Percentiles rank a stretch among this genome's conserved stretches.
These are phyloP conservation scores for Triplophysa dalaica DNA, from an alignment of 2,113 vertebrate genomes.

Conservation along the genomic window DNA sequence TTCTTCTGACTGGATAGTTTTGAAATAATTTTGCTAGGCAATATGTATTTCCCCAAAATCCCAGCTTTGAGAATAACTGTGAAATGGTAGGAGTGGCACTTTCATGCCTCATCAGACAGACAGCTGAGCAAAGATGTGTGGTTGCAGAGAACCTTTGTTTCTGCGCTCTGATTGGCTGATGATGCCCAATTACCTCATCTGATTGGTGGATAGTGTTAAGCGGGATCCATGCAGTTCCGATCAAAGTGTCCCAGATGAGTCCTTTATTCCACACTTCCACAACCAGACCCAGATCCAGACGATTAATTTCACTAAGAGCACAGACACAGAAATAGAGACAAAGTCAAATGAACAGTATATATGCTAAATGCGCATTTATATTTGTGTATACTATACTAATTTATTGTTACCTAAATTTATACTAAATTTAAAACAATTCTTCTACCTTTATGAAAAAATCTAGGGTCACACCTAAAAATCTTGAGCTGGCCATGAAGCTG, in stretches of 20 bases:
- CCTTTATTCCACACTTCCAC: slow-evolving; percentile 99
- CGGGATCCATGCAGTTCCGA: slow-evolving; percentile 90
- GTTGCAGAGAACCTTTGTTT: background rate
- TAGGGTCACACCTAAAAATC: background rate
- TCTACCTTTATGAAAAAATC: background rate
- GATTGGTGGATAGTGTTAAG: slow-evolving; percentile 86
- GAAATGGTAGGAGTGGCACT: slow-evolving; percentile 30
- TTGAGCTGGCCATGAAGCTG: background rate
- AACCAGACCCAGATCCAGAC: slow-evolving; percentile 88
- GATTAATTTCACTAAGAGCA: slow-evolving; percentile 87
- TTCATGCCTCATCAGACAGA: slow-evolving; percentile 25
- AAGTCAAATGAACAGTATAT: background rate
- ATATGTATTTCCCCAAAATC: background rate
- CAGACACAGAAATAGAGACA: slow-evolving; percentile 31
- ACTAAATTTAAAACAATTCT: background rate
- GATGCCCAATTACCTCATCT: slow-evolving; percentile 80
- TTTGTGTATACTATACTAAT: too few relatives aligned
- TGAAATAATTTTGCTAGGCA: background rate
- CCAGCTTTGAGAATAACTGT: slow-evolving; percentile 17
- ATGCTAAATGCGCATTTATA: too few relatives aligned
- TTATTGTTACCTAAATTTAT: too few relatives aligned
- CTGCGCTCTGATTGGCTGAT: background rate
- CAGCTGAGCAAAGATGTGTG: slow-evolving; percentile 14
- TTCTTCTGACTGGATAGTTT: background rate
- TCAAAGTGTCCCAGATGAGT: slow-evolving; percentile 96